Percentiles rank a stretch among this genome's conserved stretches.
These are phyloP conservation scores for Brachionus sp. DNA, from an alignment of 1,140 invertebrate species.

Conservation along the genomic window DNA sequence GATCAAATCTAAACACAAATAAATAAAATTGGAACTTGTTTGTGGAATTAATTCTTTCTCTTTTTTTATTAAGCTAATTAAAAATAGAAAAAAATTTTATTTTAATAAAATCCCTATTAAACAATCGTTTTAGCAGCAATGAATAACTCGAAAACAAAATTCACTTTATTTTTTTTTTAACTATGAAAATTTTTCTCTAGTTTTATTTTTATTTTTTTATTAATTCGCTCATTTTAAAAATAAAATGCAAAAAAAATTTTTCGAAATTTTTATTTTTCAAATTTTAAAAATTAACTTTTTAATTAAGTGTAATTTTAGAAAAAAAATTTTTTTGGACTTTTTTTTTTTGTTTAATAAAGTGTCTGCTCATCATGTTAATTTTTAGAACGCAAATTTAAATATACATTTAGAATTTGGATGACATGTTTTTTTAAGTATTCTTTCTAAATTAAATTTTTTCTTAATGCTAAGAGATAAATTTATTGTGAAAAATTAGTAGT, in stretches of 20 bases:
- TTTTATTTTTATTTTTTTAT: no score
- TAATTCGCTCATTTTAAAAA: no score
- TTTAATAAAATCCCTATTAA: no score
- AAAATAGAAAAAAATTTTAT: background rate
- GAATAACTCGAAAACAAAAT: no score
- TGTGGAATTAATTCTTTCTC: background rate
- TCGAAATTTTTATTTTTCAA: background rate
- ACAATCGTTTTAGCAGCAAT: no score
- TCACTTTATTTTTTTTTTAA: no score
- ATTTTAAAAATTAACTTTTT: background rate
- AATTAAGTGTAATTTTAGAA: no score
- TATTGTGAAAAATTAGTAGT: background rate
- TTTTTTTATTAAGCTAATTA: background rate
- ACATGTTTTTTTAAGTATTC: background rate
- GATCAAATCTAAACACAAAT: background rate
- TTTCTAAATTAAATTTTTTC: background rate
- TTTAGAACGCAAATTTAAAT: background rate
- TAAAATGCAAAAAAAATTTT: background rate
- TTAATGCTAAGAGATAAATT: background rate
- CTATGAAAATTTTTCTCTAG: no score
- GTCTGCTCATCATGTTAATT: no score
- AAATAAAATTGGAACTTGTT: background rate
- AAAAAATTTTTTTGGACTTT: no score
- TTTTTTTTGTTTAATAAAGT: no score
- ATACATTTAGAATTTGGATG: background rate